Evolutionary conservation across 2,113 vertebrate genomes (phyloP), one percentile per base, ranked within the genome.

Genomic region (Terrapene triunguis): DNA sequence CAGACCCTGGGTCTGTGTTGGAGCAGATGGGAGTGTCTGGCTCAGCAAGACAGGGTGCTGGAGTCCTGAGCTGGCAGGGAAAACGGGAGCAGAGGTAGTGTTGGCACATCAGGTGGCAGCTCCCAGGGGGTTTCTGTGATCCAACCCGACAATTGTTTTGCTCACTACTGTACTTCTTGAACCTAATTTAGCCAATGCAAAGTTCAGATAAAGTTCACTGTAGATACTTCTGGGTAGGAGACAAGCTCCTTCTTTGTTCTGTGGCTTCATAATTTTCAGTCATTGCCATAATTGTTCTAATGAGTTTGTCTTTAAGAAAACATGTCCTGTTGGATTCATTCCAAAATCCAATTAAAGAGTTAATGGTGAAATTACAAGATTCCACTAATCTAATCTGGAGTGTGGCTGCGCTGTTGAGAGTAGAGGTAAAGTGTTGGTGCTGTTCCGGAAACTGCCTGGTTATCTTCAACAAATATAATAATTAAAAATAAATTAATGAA

Each of bases 141-240:
- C 44, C 44, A 44, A 44, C 44, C 44, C 6, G 44, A 44, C 44
- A 44, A 6, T 44, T 44, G 4, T 80, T 85, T 51, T 50, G 47
- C 32, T 93, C 50, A 32, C 13, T 48, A 10, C 22, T 1, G 0
- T 54, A 53, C 35, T 21, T n/a, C 16, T 94, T 59, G 1, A 1
- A 24, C 38, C 51, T 85, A 5, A 21, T 94, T 91, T 81, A 44
- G 54, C 54, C 51, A 82, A 44, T 24, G 5, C 54, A 88, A 83
- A 82, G 96, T 95, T 97, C 95, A 96, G 53, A 38, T 21, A 87
- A 86, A 94, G 93, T 97, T 96, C 96, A 65, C 51, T 94, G 5
- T 16, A 59, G 7, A 2, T 78, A 5, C 90, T 80, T 86, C 69
- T 82, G 87, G 35, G 82, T 78, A 17, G 42, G 29, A 54, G 72